Base-by-base conservation (phyloP, 1,140 invertebrate genomes). In the Pectinophora gossypiella region DNA sequence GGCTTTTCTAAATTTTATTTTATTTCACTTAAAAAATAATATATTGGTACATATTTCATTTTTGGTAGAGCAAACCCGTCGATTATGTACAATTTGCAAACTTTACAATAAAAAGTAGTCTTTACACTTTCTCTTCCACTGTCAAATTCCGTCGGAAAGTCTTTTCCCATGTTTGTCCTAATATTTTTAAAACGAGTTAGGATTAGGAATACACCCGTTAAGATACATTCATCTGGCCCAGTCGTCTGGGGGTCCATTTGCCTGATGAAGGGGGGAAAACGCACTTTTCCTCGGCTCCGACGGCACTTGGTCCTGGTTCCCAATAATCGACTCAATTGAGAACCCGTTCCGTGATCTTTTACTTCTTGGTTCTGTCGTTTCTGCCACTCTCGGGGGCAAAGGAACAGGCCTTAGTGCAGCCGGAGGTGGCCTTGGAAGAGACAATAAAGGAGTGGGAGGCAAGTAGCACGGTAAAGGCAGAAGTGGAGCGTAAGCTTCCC, bases 161-260 rank as follows among this genome's bases (percentile, higher is more conserved):
- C n/a, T n/a, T n/a, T 32, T 32, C 27, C 7, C 27, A 1, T n/a
- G 27, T 32, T 12, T 32, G 27, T 32, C n/a, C 27, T n/a, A 32
- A 32, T n/a, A 12, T 32, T 32, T 32, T 12, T n/a, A n/a, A 32
- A 40, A 40, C 7, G 2, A 13, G 16, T 40, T 32, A 18, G 16
- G 15, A 18, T 43, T 67, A 15, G 65, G 66, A 47, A 67, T 61
- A 56, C 63, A 63, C 69, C 71, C 76, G 67, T 59, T 52, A 19
- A 71, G 64, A 46, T 61, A 80, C 62, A 77, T 87, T 89, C 87
- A 89, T 69, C 85, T 89, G 50, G 74, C 77, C 87, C 87, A 89
- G 61, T 89, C 87, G 58, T 89, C 85, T n/a, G 83, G 76, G 42
- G 85, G 78, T 7, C 72, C 71, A 45, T 51, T 72, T 0, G 63